These are phyloP conservation scores for Phocides pigmalion DNA, from an alignment of 1,140 invertebrate genomes.

Conservation along the genomic window DNA sequence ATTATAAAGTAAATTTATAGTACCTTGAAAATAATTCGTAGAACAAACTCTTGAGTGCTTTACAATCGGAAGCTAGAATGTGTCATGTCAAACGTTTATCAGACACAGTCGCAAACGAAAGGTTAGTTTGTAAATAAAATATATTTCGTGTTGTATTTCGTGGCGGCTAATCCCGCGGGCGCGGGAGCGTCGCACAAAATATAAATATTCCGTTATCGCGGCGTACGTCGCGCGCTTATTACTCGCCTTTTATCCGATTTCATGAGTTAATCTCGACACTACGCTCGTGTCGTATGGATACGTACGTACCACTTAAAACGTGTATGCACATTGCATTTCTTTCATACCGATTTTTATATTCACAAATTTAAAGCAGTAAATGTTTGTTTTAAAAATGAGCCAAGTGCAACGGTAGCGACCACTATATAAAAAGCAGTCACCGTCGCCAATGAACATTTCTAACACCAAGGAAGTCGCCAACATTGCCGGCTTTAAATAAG, in stretches of 20 bases:
- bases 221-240: constrained; percentile 50
- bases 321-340: not conserved
- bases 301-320: too few species aligned
- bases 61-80: not conserved
- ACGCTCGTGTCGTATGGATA: constrained; percentile 14
- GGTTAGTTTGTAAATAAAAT: not conserved
- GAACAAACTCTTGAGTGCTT: too few species aligned
- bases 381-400: too few species aligned
- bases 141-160: not conserved
- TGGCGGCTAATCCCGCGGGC: not conserved
- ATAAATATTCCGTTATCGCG: constrained; percentile 57
- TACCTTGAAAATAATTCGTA: too few species aligned
- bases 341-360: too few species aligned
- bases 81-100: not conserved
- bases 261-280: constrained; percentile 49
- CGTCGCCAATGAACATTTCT: too few species aligned
- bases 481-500: too few species aligned
- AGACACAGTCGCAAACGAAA: not conserved
- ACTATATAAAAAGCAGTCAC: too few species aligned
- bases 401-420: too few species aligned
- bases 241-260: constrained; percentile 56
- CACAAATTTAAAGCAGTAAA: too few species aligned
- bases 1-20: too few species aligned
- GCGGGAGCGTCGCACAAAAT: constrained; percentile 17
- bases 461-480: too few species aligned